phyloP scores from a whole-genome alignment of 2,797 vertebrate species.

The Characodon lateralis region DNA sequence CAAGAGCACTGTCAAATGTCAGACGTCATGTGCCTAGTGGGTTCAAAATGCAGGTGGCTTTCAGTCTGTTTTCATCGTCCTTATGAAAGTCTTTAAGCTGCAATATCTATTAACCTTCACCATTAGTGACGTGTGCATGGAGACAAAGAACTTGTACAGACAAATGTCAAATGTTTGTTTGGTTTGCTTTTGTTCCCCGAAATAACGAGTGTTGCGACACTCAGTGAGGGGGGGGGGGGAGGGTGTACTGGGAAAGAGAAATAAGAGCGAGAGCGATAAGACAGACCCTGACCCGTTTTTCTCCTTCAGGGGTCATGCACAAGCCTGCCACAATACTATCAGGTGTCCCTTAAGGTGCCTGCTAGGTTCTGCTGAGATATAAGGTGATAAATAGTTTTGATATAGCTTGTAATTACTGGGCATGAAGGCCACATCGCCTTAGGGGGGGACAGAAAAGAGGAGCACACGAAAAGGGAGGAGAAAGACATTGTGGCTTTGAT shows the following conservation, averaged over 20 bases:
- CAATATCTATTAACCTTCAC: constrained; percentile 65
- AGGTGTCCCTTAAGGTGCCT: constrained; percentile 72
- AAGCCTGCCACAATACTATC: constrained; percentile 73
- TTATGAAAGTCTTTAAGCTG: constrained; percentile 52
- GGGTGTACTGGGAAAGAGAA: neutral
- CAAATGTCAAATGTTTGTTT: constrained; percentile 35
- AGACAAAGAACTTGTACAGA: constrained; percentile 16
- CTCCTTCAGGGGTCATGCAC: constrained; percentile 72
- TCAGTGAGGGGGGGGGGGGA: constrained; percentile 18
- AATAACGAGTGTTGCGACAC: constrained; percentile 46
- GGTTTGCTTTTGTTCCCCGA: constrained; percentile 40
- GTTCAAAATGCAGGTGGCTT: constrained; percentile 57
- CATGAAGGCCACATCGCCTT: constrained; percentile 72
- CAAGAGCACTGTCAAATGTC: constrained; percentile 62
- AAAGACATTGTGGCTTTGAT: constrained; percentile 57
- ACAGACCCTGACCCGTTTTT: constrained; percentile 63
- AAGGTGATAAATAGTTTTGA: constrained; percentile 81
- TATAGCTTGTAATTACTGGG: constrained; percentile 81
- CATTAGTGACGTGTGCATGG: constrained; percentile 25
- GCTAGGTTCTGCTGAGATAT: constrained; percentile 69
- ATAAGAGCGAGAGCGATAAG: constrained; percentile 33
- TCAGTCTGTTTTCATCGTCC: constrained; percentile 55
- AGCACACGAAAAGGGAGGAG: constrained; percentile 20
- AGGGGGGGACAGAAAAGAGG: constrained; percentile 50
- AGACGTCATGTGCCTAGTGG: constrained; percentile 39